Conservation (phyloP, 2,888 invertebrate species). For the Eristalinus aeneus region DNA sequence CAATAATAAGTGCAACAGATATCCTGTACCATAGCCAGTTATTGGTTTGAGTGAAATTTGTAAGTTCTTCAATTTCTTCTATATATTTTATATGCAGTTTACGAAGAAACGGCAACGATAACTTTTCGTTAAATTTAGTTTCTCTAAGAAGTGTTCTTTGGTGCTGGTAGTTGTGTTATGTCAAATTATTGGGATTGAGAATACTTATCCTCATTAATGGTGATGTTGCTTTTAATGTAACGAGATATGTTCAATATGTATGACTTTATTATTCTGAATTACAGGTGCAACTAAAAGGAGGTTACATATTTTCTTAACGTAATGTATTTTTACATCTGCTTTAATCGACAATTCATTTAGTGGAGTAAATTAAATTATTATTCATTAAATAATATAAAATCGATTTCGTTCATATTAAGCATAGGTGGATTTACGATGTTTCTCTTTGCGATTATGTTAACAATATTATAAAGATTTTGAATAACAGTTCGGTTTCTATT, state of each 20-base stretch:
- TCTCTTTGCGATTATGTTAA: too few species aligned
- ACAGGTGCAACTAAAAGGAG: too few species aligned
- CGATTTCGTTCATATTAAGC: too few species aligned
- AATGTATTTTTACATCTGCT: too few species aligned
- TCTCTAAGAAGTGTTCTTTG: background rate
- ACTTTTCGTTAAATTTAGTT: too few species aligned
- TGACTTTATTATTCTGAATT: slow-evolving; percentile 9
- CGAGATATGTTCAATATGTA: slow-evolving; percentile 6
- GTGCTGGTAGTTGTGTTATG: background rate
- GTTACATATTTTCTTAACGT: too few species aligned
- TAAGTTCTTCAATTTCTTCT: background rate
- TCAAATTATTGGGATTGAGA: background rate
- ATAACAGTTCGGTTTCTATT: too few species aligned
- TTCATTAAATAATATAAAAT: too few species aligned
- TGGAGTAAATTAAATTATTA: too few species aligned
- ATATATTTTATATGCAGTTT: background rate
- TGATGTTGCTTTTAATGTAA: background rate
- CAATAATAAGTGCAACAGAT: background rate
- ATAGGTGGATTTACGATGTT: too few species aligned
- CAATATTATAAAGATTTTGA: too few species aligned
- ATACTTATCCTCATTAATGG: background rate
- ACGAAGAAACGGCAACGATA: background rate
- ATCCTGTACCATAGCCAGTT: background rate
- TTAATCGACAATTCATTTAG: too few species aligned
- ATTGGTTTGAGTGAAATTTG: background rate